These are phyloP conservation scores for Margaritifera margaritifera DNA, from an alignment of 2,888 invertebrate genomes.

Conservation along the genomic window DNA sequence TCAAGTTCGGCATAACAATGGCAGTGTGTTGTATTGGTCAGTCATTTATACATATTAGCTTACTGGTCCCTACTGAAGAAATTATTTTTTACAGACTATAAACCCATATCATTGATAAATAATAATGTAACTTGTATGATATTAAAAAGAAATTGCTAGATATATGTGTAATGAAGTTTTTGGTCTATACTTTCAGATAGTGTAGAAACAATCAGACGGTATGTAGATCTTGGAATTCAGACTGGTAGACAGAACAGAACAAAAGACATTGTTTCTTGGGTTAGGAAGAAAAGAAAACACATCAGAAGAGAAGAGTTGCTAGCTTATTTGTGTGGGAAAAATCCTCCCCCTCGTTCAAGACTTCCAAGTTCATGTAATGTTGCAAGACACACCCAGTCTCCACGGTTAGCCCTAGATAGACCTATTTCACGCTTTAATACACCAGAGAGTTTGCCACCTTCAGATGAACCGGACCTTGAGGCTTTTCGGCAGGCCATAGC, in stretches of 20 bases:
- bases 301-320: conserved; percentile 85
- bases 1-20: no score
- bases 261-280: conserved; percentile 85
- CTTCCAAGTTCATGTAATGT: conserved; percentile 22
- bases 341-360: conserved; percentile 75
- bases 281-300: conserved; percentile 80
- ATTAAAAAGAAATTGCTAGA: neutral
- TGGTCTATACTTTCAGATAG: conserved; percentile 77
- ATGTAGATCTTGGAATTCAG: conserved; percentile 82
- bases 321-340: conserved; percentile 82
- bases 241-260: conserved; percentile 83
- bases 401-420: conserved; percentile 37
- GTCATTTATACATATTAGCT: no score
- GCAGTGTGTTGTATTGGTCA: no score
- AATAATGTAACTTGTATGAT: neutral
- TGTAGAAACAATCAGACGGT: conserved; percentile 81
- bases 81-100: no score
- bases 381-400: conserved; percentile 38
- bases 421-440: conserved; percentile 70
- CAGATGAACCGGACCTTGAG: conserved; percentile 79
- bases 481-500: conserved; percentile 85
- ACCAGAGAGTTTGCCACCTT: conserved; percentile 72
- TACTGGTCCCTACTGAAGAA: no score
- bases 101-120: neutral
- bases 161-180: neutral